phyloP scores from a whole-genome alignment of 2,797 vertebrate species.

The Okamejei kenojei region DNA sequence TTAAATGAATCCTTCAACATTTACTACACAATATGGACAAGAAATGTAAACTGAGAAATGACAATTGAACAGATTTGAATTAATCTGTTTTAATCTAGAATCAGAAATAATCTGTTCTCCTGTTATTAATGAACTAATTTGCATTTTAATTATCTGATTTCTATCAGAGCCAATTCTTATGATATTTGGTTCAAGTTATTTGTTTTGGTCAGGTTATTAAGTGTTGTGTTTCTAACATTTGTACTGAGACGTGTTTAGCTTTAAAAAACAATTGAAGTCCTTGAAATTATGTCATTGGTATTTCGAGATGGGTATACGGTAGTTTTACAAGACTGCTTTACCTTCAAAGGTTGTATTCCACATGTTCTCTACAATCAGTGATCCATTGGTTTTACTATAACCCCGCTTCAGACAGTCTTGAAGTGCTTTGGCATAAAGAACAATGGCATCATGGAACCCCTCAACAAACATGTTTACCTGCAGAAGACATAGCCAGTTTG shows the following conservation, averaged over 20 bases:
- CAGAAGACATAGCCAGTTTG: conserved; percentile 43
- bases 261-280: background rate
- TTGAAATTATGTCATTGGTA: background rate
- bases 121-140: background rate
- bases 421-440: conserved; percentile 83
- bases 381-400: conserved; percentile 79
- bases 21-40: background rate
- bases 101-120: background rate
- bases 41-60: background rate
- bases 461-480: conserved; percentile 97
- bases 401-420: conserved; percentile 81
- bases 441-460: conserved; percentile 89
- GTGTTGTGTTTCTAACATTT: background rate
- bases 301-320: background rate
- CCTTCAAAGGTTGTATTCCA: conserved; percentile 94
- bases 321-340: conserved; percentile 48
- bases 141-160: background rate
- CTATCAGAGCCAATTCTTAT: background rate
- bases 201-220: background rate
- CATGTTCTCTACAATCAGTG: conserved; percentile 77
- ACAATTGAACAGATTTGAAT: background rate
- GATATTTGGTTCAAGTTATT: background rate
- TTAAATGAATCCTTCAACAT: background rate
- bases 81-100: background rate
- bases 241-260: background rate